A percentile compares a stretch with the other conserved stretches of the same genome.
Evolutionary conservation across 2,797 vertebrate species (phyloP).

Genomic region (Argentina silus): DNA sequence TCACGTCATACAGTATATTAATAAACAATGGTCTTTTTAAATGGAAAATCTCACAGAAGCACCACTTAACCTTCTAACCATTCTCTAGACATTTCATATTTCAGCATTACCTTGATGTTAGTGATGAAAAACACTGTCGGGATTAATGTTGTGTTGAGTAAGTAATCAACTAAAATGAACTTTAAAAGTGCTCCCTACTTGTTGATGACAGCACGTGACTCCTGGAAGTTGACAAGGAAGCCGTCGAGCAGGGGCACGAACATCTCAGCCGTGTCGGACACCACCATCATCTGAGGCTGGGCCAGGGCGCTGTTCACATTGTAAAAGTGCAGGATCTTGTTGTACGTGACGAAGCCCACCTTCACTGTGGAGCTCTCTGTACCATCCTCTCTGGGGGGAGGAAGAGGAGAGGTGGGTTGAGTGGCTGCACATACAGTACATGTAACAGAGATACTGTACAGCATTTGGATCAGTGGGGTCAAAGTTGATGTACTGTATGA

Average conservation of each 20-base stretch:
- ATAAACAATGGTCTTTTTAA: not conserved
- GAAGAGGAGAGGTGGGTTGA: not conserved
- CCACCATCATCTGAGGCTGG: conserved; percentile 99
- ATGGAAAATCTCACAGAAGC: not conserved
- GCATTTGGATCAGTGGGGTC: too few species aligned
- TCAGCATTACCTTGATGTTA: not conserved
- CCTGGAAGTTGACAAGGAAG: conserved; percentile 92
- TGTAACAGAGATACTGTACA: not conserved
- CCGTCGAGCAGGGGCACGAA: conserved; percentile 96
- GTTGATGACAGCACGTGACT: conserved; percentile 88
- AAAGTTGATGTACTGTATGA: too few species aligned
- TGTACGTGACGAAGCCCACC: conserved; percentile 97
- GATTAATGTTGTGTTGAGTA: too few species aligned
- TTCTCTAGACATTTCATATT: not conserved
- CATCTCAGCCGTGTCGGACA: conserved; percentile 92
- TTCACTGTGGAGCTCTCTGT: conserved; percentile 82
- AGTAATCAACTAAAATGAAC: not conserved
- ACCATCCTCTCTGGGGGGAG: conserved; percentile 82
- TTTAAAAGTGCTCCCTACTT: conserved; percentile 77
- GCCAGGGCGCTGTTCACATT: conserved; percentile 95
- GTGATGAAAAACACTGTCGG: not conserved
- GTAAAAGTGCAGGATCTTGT: conserved; percentile 97
- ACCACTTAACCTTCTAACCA: not conserved
- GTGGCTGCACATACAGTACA: not conserved
- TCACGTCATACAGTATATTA: not conserved